These are phyloP conservation scores for Blastobasis adustella DNA, from an alignment of 2,888 invertebrate species.

Conservation along the genomic window DNA sequence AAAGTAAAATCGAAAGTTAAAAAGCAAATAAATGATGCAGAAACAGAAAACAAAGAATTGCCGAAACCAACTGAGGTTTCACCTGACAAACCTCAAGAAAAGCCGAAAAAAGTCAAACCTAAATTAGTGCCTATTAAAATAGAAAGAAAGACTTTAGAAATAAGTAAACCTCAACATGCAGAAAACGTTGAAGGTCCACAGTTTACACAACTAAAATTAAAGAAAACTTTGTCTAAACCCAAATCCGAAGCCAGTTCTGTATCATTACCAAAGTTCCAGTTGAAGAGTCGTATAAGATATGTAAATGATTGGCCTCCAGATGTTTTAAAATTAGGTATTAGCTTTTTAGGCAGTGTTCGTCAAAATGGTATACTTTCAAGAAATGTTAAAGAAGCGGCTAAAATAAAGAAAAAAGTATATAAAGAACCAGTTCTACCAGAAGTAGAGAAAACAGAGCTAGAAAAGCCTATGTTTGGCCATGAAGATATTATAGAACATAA, in stretches of 20 bases:
- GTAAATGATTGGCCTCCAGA: slow-evolving; percentile 78
- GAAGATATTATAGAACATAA: slow-evolving; percentile 59
- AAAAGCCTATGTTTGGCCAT: slow-evolving; percentile 69
- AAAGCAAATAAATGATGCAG: neutral
- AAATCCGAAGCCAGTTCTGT: slow-evolving; percentile 55
- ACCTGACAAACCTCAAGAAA: neutral
- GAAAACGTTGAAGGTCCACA: slow-evolving; percentile 77
- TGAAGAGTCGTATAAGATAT: slow-evolving; percentile 81
- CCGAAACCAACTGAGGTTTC: neutral
- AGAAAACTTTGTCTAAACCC: slow-evolving; percentile 70
- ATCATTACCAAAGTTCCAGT: slow-evolving; percentile 78
- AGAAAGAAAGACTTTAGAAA: slow-evolving; percentile 76
- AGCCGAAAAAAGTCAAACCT: slow-evolving; percentile 19
- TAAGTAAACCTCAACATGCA: slow-evolving; percentile 77
- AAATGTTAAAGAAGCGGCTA: slow-evolving; percentile 80
- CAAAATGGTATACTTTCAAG: slow-evolving; percentile 81
- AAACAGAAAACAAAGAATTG: neutral
- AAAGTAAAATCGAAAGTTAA: neutral
- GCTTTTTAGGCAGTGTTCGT: slow-evolving; percentile 70
- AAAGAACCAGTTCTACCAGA: slow-evolving; percentile 74
- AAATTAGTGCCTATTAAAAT: slow-evolving; percentile 74
- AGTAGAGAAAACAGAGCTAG: slow-evolving; percentile 70
- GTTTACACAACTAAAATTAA: slow-evolving; percentile 81
- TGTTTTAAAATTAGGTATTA: slow-evolving; percentile 64
- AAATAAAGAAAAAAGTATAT: slow-evolving; percentile 75